phyloP scores from a whole-genome alignment of 2,888 invertebrate species.

The Escarpia spicata region DNA sequence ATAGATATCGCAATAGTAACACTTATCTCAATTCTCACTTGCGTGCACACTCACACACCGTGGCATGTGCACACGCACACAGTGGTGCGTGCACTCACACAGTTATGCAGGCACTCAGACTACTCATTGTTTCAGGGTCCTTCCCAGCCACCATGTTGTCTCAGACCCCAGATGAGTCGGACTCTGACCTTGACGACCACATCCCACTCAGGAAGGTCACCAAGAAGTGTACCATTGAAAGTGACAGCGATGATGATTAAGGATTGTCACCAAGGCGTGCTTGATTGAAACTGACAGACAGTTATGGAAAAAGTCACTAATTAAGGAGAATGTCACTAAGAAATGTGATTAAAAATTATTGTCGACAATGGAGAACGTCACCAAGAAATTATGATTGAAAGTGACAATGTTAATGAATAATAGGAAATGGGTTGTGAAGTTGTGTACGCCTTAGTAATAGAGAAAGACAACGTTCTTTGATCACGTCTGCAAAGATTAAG shows the following conservation, averaged over 20 bases:
- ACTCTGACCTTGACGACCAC: conserved; percentile 59
- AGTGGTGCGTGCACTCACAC: conserved; percentile 20
- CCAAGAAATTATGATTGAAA: background rate
- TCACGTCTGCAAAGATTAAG: too few species aligned
- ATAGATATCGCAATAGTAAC: too few species aligned
- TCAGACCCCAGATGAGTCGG: conserved; percentile 47
- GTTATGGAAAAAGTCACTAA: conserved; percentile 29
- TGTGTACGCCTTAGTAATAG: background rate
- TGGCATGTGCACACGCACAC: conserved; percentile 22
- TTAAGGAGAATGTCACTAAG: background rate
- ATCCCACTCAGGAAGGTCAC: conserved; percentile 53
- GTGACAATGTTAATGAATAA: background rate
- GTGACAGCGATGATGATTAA: conserved; percentile 49
- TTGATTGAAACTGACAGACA: conserved; percentile 43
- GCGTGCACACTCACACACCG: conserved; percentile 23
- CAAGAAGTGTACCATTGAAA: conserved; percentile 48
- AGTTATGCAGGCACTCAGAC: conserved; percentile 26
- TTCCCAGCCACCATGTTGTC: conserved; percentile 60
- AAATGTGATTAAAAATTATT: background rate
- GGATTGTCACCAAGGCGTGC: background rate
- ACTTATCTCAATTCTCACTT: background rate
- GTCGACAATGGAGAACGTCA: background rate
- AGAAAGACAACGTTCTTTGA: background rate
- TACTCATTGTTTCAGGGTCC: conserved; percentile 43
- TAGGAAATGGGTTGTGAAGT: background rate